Evolutionary conservation across 2,888 invertebrate species (phyloP).

Genomic region (Cotesia congregata): DNA sequence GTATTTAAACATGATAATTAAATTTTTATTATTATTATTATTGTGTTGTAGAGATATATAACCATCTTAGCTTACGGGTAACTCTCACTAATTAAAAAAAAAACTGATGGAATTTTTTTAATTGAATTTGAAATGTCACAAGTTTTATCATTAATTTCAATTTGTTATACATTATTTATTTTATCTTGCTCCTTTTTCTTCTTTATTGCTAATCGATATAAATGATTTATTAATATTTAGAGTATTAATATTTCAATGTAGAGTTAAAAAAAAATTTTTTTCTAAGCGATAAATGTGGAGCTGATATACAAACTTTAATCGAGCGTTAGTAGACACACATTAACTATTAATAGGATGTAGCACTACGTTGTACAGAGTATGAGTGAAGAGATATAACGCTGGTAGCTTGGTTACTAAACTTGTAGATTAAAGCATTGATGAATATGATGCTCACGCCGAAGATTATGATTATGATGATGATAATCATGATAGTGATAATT

Average conservation of each 20-base stretch:
- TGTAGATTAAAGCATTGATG: neutral
- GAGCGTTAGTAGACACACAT: constrained; percentile 44
- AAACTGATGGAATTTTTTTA: neutral
- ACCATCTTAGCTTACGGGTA: neutral
- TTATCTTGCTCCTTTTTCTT: neutral
- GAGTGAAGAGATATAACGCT: neutral
- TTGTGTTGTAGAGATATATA: neutral
- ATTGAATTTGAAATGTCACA: neutral
- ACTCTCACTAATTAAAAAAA: neutral
- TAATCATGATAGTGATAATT: neutral
- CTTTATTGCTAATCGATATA: neutral
- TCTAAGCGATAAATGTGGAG: neutral
- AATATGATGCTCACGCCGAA: neutral
- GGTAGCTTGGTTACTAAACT: neutral
- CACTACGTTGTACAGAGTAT: constrained; percentile 3
- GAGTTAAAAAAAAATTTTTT: neutral
- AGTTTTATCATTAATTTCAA: neutral
- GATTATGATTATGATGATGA: neutral
- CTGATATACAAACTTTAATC: constrained; percentile 43
- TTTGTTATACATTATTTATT: neutral
- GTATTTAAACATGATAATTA: neutral
- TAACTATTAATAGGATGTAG: constrained; percentile 49
- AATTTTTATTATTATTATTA: neutral
- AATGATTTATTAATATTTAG: neutral
- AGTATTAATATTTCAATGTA: neutral